Conservation (phyloP, 2,113 vertebrate genomes). For the Gallinago media region DNA sequence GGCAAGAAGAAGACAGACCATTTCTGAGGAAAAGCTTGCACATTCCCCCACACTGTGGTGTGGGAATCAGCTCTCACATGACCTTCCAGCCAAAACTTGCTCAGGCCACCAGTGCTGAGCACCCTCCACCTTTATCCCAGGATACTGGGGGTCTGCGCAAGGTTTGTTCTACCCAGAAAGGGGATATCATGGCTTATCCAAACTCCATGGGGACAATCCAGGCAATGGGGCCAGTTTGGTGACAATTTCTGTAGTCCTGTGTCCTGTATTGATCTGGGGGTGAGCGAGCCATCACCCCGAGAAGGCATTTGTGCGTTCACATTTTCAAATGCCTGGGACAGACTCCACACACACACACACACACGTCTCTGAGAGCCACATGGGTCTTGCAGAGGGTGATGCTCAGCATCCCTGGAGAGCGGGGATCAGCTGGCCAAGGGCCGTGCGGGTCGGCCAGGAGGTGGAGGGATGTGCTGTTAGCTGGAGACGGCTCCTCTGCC, state of each 20-base stretch:
- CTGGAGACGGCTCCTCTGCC: background rate
- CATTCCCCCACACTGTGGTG: too few species aligned
- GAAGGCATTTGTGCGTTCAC: background rate
- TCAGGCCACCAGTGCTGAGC: background rate
- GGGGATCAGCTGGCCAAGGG: background rate
- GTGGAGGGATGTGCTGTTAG: background rate
- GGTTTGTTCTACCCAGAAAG: background rate
- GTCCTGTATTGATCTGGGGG: background rate
- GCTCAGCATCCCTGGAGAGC: background rate
- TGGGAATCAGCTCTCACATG: accelerated
- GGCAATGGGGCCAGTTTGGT: too few species aligned
- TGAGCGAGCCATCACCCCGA: accelerated
- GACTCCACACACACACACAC: too few species aligned
- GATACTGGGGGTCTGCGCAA: background rate
- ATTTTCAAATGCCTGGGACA: background rate
- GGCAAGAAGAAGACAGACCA: background rate
- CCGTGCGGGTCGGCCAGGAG: accelerated
- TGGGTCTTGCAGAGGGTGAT: background rate
- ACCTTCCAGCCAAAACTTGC: background rate
- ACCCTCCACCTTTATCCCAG: accelerated
- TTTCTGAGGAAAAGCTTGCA: background rate
- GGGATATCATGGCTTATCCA: background rate
- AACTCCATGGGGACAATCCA: background rate
- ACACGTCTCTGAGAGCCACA: background rate
- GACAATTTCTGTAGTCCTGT: background rate